phyloP scores from a whole-genome alignment of 2,888 invertebrate species.

The Oxyteleia sp. region DNA sequence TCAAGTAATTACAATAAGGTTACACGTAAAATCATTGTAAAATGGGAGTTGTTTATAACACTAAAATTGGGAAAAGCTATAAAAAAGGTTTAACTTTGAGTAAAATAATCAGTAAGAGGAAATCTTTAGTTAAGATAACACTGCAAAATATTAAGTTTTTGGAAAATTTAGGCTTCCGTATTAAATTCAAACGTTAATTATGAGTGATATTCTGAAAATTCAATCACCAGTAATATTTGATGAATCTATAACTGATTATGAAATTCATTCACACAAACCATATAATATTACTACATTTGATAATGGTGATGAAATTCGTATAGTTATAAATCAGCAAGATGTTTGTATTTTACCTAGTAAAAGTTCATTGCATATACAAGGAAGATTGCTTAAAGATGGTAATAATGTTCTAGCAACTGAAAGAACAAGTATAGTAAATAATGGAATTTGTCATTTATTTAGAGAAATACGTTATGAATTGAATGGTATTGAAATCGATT shows the following conservation, averaged over 20 bases:
- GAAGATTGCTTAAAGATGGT: slow-evolving; percentile 41
- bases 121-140: slow-evolving; percentile 38
- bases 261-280: slow-evolving; percentile 51
- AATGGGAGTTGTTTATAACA: slow-evolving; percentile 52
- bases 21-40: slow-evolving; percentile 60
- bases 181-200: slow-evolving; percentile 10
- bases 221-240: slow-evolving; percentile 38
- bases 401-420: slow-evolving; percentile 5
- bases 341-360: slow-evolving; percentile 53
- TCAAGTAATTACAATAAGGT: slow-evolving; percentile 72
- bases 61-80: slow-evolving; percentile 28
- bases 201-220: neutral
- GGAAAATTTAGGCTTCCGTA: slow-evolving; percentile 54
- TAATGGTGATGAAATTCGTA: slow-evolving; percentile 70
- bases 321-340: slow-evolving; percentile 53
- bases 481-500: slow-evolving; percentile 82
- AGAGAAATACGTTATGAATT: slow-evolving; percentile 83
- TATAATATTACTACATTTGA: slow-evolving; percentile 60
- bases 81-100: slow-evolving; percentile 14
- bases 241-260: slow-evolving; percentile 61
- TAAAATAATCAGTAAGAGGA: slow-evolving; percentile 9
- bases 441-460: slow-evolving; percentile 80
- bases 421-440: slow-evolving; percentile 58
- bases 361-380: slow-evolving; percentile 58
- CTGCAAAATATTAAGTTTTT: slow-evolving; percentile 56